Conservation (phyloP, 2,888 invertebrate species). For the Sinohyriopsis cumingii region DNA sequence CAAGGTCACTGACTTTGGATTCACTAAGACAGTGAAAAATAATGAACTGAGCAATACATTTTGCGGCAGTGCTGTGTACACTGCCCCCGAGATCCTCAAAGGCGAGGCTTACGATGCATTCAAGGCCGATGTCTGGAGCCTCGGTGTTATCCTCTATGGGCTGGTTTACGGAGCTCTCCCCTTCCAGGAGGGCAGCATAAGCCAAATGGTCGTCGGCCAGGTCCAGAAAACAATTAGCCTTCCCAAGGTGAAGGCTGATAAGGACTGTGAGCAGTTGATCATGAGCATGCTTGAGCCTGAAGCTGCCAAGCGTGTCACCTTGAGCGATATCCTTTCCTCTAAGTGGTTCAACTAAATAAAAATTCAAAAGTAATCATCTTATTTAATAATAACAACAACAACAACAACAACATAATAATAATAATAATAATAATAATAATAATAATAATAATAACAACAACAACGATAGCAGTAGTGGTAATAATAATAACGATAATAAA, state of each 20-base stretch:
- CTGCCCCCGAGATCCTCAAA: slow-evolving; percentile 68
- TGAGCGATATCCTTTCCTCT: slow-evolving; percentile 8
- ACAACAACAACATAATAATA: too few species aligned
- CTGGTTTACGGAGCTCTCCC: slow-evolving; percentile 70
- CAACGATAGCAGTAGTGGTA: too few species aligned
- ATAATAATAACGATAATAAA: too few species aligned
- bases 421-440: too few species aligned
- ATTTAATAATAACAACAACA: too few species aligned
- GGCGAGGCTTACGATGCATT: slow-evolving; percentile 71
- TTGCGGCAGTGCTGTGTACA: slow-evolving; percentile 73
- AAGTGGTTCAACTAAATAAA: slow-evolving; percentile 8
- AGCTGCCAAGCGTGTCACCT: slow-evolving; percentile 23
- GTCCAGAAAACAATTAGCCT: too few species aligned
- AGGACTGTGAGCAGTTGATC: slow-evolving; percentile 40
- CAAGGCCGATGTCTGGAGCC: slow-evolving; percentile 70
- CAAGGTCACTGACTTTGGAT: too few species aligned
- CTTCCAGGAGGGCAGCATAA: slow-evolving; percentile 65
- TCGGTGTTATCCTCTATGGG: slow-evolving; percentile 70
- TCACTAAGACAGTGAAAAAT: slow-evolving; percentile 58
- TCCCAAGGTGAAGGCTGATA: too few species aligned
- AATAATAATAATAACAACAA: too few species aligned
- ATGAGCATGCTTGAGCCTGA: slow-evolving; percentile 34
- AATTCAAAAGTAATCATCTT: neutral
- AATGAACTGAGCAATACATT: slow-evolving; percentile 68
- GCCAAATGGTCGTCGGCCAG: slow-evolving; percentile 39